Evolutionary conservation across 1,140 invertebrate species (phyloP).

Genomic region (Zaprionus davidi): DNA sequence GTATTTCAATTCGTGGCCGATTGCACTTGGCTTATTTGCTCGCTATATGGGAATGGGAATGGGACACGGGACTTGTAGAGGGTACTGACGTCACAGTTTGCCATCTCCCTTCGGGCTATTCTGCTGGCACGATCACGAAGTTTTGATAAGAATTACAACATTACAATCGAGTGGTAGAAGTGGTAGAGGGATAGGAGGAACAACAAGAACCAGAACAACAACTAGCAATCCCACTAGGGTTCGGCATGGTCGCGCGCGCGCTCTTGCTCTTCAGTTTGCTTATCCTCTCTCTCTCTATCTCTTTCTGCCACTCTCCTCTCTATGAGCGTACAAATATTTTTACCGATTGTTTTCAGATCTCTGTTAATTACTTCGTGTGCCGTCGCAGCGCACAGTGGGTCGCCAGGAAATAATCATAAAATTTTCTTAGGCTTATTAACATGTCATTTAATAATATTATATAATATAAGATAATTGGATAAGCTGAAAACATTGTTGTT

Average conservation of each 20-base stretch:
- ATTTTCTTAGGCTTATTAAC: neutral
- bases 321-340: constrained; percentile 7
- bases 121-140: neutral
- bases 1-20: constrained; percentile 30
- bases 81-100: constrained; percentile 34
- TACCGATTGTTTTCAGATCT: constrained; percentile 36
- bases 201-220: constrained; percentile 2
- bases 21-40: constrained; percentile 39
- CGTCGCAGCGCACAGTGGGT: constrained; percentile 29
- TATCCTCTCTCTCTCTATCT: neutral
- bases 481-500: neutral
- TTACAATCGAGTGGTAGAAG: neutral
- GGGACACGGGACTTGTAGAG: neutral
- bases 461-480: neutral
- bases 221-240: neutral
- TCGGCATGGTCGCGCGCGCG: constrained; percentile 15
- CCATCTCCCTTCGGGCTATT: neutral
- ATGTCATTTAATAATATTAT: neutral
- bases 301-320: neutral
- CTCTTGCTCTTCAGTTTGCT: neutral
- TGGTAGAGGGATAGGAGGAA: neutral
- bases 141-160: constrained; percentile 29
- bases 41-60: constrained; percentile 4
- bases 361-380: constrained; percentile 29
- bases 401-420: neutral